Evolutionary conservation across 2,888 invertebrate species (phyloP).

Genomic region (Alsophila aescularia): DNA sequence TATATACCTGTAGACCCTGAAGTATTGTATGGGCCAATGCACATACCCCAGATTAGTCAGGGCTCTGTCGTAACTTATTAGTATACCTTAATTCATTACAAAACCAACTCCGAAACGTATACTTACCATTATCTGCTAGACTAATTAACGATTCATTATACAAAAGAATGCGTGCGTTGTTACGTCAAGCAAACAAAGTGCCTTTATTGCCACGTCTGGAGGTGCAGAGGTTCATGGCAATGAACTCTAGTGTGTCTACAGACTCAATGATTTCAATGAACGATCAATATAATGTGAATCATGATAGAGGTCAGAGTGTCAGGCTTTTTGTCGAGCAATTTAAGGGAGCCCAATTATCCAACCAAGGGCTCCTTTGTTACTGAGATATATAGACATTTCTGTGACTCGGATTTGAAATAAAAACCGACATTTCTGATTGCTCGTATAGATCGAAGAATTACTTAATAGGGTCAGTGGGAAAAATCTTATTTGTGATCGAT

Average conservation of each 20-base stretch:
- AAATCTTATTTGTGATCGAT: too few species aligned
- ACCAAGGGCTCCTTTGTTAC: too few species aligned
- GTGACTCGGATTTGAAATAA: too few species aligned
- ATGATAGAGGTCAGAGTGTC: constrained; percentile 55
- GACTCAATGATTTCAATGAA: constrained; percentile 52
- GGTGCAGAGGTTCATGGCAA: constrained; percentile 17
- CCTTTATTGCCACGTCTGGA: constrained; percentile 24
- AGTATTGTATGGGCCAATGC: neutral
- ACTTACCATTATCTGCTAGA: constrained; percentile 42
- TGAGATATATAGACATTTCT: too few species aligned
- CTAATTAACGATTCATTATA: constrained; percentile 56
- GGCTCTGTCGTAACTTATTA: neutral
- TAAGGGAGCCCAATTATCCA: neutral
- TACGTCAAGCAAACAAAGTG: constrained; percentile 52
- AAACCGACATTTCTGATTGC: too few species aligned
- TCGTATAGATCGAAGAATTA: too few species aligned
- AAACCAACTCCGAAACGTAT: constrained; percentile 30
- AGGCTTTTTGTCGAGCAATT: constrained; percentile 46
- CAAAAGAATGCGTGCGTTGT: constrained; percentile 53
- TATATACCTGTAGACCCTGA: too few species aligned
- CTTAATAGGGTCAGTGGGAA: too few species aligned
- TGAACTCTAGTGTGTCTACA: constrained; percentile 11
- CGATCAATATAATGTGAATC: constrained; percentile 60
- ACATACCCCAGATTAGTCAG: neutral
- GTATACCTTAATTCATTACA: constrained; percentile 3